Evolutionary conservation across 2,888 invertebrate species (phyloP).

Genomic region (Liposcelis brunnea): DNA sequence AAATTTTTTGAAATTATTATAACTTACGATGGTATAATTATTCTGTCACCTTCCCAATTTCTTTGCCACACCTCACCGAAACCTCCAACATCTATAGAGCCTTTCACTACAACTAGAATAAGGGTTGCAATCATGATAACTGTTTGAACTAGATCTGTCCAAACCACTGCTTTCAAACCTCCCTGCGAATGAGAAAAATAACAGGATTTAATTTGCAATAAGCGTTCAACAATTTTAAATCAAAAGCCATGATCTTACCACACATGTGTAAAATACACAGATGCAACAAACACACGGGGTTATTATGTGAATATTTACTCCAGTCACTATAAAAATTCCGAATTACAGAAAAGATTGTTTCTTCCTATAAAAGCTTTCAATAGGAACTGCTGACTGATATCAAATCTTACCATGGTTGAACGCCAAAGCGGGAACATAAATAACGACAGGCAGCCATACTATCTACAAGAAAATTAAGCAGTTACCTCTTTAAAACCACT

Average conservation of each 20-base stretch:
- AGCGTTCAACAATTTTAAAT: not conserved
- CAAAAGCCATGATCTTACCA: slow-evolving; percentile 22
- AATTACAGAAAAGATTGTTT: not conserved
- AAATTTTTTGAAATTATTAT: not conserved
- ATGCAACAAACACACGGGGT: slow-evolving; percentile 28
- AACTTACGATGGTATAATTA: slow-evolving; percentile 17
- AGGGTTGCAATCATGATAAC: slow-evolving; percentile 19
- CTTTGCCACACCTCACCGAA: slow-evolving; percentile 15
- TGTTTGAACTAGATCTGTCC: slow-evolving; percentile 21
- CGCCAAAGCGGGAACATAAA: slow-evolving; percentile 59
- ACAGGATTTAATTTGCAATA: not conserved
- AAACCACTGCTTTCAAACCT: slow-evolving; percentile 21
- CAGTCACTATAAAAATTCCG: slow-evolving; percentile 25
- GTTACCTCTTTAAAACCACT: too few relatives aligned
- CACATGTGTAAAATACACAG: slow-evolving; percentile 32
- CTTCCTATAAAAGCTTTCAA: too few relatives aligned
- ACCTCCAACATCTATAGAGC: slow-evolving; percentile 17
- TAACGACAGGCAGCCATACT: slow-evolving; percentile 60
- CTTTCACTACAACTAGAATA: slow-evolving; percentile 18
- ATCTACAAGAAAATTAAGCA: too few relatives aligned
- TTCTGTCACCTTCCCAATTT: slow-evolving; percentile 15
- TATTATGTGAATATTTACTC: slow-evolving; percentile 29
- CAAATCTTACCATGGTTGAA: slow-evolving; percentile 52
- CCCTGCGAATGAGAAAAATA: slow-evolving; percentile 15
- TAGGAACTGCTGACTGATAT: too few relatives aligned